These are phyloP conservation scores for Parascotia fuliginaria DNA, from an alignment of 2,888 invertebrate genomes.

Conservation along the genomic window DNA sequence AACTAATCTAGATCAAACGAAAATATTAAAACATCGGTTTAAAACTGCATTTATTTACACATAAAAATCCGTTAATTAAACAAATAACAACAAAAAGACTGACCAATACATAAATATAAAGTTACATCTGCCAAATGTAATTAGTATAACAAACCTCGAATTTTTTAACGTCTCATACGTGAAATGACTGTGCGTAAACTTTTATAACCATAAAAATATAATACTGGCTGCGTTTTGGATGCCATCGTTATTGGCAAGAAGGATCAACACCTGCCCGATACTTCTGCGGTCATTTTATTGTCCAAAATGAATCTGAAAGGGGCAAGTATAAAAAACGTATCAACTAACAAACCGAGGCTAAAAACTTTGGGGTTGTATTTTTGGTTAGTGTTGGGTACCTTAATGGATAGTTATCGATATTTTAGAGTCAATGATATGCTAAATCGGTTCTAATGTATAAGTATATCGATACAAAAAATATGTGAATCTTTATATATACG, in stretches of 20 bases:
- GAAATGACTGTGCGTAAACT: constrained; percentile 48
- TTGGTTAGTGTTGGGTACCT: constrained; percentile 23
- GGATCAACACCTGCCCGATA: constrained; percentile 64
- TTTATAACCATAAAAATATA: constrained; percentile 44
- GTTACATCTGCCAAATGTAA: constrained; percentile 40
- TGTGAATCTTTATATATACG: too few relatives aligned
- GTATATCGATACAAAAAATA: too few relatives aligned
- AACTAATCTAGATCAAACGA: too few relatives aligned
- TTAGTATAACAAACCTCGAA: constrained; percentile 51
- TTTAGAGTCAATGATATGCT: not conserved
- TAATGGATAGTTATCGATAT: constrained; percentile 5
- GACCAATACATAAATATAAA: not conserved
- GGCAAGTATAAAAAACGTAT: constrained; percentile 53
- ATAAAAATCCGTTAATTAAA: not conserved
- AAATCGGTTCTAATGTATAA: too few relatives aligned
- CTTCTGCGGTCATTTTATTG: constrained; percentile 78
- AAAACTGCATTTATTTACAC: too few relatives aligned
- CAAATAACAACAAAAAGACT: not conserved
- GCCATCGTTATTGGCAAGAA: constrained; percentile 34
- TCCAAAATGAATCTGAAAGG: constrained; percentile 63
- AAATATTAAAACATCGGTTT: too few relatives aligned
- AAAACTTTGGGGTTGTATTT: constrained; percentile 30
- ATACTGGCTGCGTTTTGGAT: constrained; percentile 23
- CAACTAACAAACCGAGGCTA: constrained; percentile 40
- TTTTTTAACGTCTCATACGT: constrained; percentile 22